A percentile compares a stretch with the other conserved stretches of the same genome.
Evolutionary conservation across 2,888 invertebrate genomes (phyloP).

Genomic region (Caenorhabditis parvicauda): DNA sequence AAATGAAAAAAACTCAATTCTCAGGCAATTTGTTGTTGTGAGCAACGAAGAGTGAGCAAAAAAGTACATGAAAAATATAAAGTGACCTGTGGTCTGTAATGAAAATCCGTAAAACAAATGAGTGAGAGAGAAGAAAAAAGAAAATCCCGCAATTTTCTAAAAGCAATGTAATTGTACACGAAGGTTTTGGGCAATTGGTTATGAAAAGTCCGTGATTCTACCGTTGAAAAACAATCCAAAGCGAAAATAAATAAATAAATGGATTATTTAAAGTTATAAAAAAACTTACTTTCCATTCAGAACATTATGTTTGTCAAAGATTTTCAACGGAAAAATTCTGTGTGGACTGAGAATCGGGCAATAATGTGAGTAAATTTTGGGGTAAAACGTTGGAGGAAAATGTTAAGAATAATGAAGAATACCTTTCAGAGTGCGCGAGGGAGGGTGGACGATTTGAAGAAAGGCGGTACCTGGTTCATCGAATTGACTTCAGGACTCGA

Average conservation of each 20-base stretch:
- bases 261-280: too few species aligned
- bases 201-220: too few species aligned
- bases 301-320: background rate
- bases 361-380: background rate
- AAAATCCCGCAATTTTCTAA: background rate
- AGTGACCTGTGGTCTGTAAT: background rate
- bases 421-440: background rate
- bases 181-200: too few species aligned
- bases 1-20: slow-evolving; percentile 10
- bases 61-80: background rate
- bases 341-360: background rate
- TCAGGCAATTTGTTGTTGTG: slow-evolving; percentile 2
- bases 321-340: background rate
- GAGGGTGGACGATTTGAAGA: background rate
- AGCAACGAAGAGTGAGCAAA: background rate
- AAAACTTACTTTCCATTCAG: background rate
- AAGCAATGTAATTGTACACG: background rate
- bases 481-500: slow-evolving; percentile 36
- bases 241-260: too few species aligned
- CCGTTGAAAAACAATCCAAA: too few species aligned
- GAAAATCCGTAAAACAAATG: background rate
- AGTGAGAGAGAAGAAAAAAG: background rate
- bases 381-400: too few species aligned
- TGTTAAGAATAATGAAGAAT: background rate
- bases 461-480: slow-evolving; percentile 10